These are phyloP conservation scores for Syritta pipiens DNA, from an alignment of 2,888 invertebrate species.

Conservation along the genomic window DNA sequence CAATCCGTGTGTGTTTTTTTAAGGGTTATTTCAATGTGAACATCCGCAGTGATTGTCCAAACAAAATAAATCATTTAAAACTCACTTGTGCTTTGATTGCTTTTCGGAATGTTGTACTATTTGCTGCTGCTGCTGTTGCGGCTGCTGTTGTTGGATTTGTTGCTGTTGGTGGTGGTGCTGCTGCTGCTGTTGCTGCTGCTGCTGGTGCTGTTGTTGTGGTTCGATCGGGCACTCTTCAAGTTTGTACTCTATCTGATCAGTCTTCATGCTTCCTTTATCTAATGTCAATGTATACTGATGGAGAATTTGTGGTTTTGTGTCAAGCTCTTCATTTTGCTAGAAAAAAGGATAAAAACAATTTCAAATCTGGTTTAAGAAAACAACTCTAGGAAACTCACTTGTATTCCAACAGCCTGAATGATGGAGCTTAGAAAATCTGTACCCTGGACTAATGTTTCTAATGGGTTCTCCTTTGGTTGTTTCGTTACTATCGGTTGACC, in stretches of 20 bases:
- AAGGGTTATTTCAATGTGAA: too few species aligned
- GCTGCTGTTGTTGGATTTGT: conserved; percentile 47
- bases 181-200: conserved; percentile 42
- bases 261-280: conserved; percentile 74
- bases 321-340: conserved; percentile 61
- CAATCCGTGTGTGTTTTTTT: too few species aligned
- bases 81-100: conserved; percentile 77
- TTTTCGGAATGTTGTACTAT: conserved; percentile 74
- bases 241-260: conserved; percentile 75
- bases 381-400: conserved; percentile 72
- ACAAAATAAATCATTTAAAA: conserved; percentile 1
- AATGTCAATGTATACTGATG: conserved; percentile 79
- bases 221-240: conserved; percentile 69
- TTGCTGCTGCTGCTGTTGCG: conserved; percentile 65
- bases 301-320: conserved; percentile 70
- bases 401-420: conserved; percentile 78
- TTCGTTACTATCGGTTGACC: conserved; percentile 43
- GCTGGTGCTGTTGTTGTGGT: conserved; percentile 7
- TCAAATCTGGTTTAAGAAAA: conserved; percentile 14
- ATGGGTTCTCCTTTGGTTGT: conserved; percentile 38
- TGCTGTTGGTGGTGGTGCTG: conserved; percentile 56
- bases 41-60: neutral
- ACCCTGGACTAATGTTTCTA: conserved; percentile 69
- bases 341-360: conserved; percentile 16
- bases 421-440: conserved; percentile 77